Percentiles rank a stretch among this genome's conserved stretches.
phyloP scores from a whole-genome alignment of 2,888 invertebrate genomes.

The Anoncus sp. region DNA sequence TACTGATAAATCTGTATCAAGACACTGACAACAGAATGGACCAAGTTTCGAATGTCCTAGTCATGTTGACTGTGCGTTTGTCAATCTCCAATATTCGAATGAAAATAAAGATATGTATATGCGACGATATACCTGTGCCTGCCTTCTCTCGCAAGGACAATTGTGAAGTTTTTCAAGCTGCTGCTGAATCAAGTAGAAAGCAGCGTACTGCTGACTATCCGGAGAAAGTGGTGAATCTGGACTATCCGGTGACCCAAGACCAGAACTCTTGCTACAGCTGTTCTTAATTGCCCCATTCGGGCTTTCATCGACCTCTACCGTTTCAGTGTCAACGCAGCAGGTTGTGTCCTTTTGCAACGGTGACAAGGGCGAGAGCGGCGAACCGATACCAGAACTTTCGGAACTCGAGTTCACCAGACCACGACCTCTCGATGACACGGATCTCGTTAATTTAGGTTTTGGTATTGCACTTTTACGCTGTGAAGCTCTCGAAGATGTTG shows the following conservation, averaged over 20 bases:
- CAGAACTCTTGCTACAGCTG: constrained; percentile 76
- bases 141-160: constrained; percentile 78
- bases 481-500: constrained; percentile 11
- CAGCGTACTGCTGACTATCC: constrained; percentile 77
- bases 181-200: constrained; percentile 76
- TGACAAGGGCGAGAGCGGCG: constrained; percentile 77
- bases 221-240: constrained; percentile 77
- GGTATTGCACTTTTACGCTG: constrained; percentile 72
- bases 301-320: constrained; percentile 7
- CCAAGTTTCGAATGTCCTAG: background rate
- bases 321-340: constrained; percentile 41
- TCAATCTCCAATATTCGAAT: background rate
- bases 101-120: background rate
- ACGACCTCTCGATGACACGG: constrained; percentile 58
- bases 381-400: constrained; percentile 78
- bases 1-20: background rate
- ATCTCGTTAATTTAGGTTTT: constrained; percentile 64
- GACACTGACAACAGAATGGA: constrained; percentile 2
- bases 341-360: constrained; percentile 70
- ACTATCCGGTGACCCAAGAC: constrained; percentile 74
- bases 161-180: constrained; percentile 76
- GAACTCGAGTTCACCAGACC: constrained; percentile 77
- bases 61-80: background rate
- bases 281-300: constrained; percentile 61
- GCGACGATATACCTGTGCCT: constrained; percentile 76